phyloP scores from a whole-genome alignment of 2,888 invertebrate species.

The Biston betularia region DNA sequence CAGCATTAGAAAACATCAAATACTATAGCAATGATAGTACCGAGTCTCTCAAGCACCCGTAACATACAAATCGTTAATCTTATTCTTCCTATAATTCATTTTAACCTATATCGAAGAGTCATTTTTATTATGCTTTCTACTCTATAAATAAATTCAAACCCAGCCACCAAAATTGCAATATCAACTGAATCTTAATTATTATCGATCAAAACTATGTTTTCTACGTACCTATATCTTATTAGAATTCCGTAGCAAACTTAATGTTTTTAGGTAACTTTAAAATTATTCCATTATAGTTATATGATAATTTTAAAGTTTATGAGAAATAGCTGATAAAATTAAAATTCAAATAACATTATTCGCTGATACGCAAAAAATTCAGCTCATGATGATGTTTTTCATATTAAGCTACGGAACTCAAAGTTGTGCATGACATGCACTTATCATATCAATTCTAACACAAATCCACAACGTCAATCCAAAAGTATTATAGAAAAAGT shows the following conservation, averaged over 20 bases:
- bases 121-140: constrained; percentile 35
- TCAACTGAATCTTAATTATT: not conserved
- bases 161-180: constrained; percentile 34
- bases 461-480: not conserved
- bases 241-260: too few relatives aligned
- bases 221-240: not conserved
- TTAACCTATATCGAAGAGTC: constrained; percentile 40
- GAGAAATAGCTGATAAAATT: not conserved
- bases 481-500: not conserved
- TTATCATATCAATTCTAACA: not conserved
- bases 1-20: constrained; percentile 31
- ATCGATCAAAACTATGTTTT: not conserved
- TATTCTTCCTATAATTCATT: not conserved
- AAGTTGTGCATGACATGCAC: too few relatives aligned
- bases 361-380: too few relatives aligned
- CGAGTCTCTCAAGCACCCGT: constrained; percentile 30
- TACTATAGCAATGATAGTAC: constrained; percentile 38
- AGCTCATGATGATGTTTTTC: too few relatives aligned
- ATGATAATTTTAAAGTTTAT: too few relatives aligned
- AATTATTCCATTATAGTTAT: too few relatives aligned
- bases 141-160: constrained; percentile 37
- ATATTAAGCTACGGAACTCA: too few relatives aligned
- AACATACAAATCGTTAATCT: constrained; percentile 13
- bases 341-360: too few relatives aligned
- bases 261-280: too few relatives aligned